Conservation (phyloP, 2,113 vertebrate genomes). For the Oreochromis aureus region DNA sequence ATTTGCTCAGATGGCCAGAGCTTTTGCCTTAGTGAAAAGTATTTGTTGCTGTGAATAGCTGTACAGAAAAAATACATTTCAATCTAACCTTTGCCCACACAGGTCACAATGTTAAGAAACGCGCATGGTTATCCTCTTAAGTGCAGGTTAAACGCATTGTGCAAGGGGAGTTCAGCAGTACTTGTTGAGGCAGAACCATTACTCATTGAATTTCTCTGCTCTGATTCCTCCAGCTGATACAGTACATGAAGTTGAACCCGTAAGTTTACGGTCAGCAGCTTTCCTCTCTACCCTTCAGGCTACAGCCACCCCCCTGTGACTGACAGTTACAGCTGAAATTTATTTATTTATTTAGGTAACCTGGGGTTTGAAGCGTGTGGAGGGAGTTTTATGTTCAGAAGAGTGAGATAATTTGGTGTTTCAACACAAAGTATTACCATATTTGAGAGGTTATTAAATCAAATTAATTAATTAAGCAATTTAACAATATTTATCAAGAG, state of each 20-base stretch:
- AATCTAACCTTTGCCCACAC: background rate
- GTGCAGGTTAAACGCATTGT: background rate
- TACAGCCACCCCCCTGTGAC: background rate
- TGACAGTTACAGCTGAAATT: background rate
- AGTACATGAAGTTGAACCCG: background rate
- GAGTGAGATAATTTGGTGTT: background rate
- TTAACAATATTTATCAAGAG: background rate
- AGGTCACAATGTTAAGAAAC: background rate
- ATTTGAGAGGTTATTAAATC: background rate
- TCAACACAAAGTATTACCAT: background rate
- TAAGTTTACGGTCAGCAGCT: conserved; percentile 19
- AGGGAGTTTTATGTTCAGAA: background rate
- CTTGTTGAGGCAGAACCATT: background rate
- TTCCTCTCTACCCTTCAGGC: conserved; percentile 6
- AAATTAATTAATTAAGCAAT: background rate
- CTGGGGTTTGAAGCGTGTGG: background rate
- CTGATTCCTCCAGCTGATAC: background rate
- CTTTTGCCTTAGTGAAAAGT: background rate
- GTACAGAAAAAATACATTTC: background rate
- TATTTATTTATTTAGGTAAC: background rate
- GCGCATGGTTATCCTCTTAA: background rate
- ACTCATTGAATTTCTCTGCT: background rate
- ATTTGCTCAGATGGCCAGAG: background rate
- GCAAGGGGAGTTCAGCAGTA: background rate
- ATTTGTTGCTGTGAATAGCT: background rate